Base-by-base conservation (phyloP, 1,140 invertebrate species). In the Tyrophagus putrescentiae region DNA sequence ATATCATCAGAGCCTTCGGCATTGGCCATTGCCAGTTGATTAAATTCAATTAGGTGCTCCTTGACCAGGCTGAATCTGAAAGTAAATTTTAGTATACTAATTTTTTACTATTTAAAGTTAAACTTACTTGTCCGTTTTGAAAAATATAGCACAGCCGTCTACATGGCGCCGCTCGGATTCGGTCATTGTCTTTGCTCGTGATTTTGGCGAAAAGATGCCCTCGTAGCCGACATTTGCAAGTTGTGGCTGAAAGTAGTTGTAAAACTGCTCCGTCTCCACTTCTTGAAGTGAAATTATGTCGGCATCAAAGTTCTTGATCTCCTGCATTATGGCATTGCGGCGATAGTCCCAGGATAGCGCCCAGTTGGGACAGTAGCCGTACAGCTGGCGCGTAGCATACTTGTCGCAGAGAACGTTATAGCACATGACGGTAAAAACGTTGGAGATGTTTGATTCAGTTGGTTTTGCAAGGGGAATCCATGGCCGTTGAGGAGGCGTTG, bases 381-480 rank as follows among this genome's bases (percentile, higher is more conserved):
- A 80, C 61, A 76, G 69, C 64, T 76, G 71, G 66, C 92, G 74
- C 18, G 94, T 98, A 27, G 94, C 94, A 69, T 97, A 98, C 75
- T 98, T 97, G 75, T 97, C 93, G 76, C 95, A 97, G 58, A 99
- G 78, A 57, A 99, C 91, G 76, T 99, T 99, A 79, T 99, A 99
- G 75, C 93, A 98, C 87, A 99, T 95, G 62, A 98, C 91, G 54
- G 94, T 97, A 76, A 98, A 68, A 56, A 67, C 64, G 73, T 72
- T 73, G 67, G 72, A 67, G 65, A 88, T 85, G 75, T 84, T 81
- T 67, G 79, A 82, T 73, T 83, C 81, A 68, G 87, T 85, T 42
- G 87, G 85, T 72, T 86, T 80, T 45, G 84, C 84, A 66, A 93
- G 76, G 52, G 85, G 85, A 69, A 94, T 87, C 91, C 91, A 95